Conservation (phyloP, 2,888 invertebrate genomes). For the Ametastegia equiseti region DNA sequence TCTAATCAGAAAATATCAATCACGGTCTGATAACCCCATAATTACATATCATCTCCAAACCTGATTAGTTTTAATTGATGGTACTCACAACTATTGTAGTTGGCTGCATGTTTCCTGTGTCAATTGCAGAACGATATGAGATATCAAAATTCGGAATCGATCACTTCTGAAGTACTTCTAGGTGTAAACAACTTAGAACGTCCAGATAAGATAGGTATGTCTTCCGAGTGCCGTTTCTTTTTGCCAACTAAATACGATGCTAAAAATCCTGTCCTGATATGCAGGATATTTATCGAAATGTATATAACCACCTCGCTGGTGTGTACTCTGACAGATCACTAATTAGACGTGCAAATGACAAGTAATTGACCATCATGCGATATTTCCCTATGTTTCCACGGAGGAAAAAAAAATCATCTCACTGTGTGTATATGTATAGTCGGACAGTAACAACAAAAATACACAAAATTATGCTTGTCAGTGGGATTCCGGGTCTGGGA, state of each 20-base stretch:
- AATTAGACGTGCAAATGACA: slow-evolving; percentile 31
- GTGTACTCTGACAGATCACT: neutral
- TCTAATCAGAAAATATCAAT: too few species aligned
- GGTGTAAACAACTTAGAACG: too few species aligned
- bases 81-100: neutral
- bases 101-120: neutral
- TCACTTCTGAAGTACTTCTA: too few species aligned
- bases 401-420: too few species aligned
- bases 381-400: neutral
- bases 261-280: neutral
- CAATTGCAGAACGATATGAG: too few species aligned
- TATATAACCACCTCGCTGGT: neutral
- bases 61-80: neutral
- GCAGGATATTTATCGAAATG: neutral
- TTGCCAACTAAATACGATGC: neutral
- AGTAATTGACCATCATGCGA: too few species aligned
- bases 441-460: neutral
- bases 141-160: too few species aligned
- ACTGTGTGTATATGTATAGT: too few species aligned
- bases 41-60: neutral
- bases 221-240: slow-evolving; percentile 6
- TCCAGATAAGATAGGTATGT: neutral
- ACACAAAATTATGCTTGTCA: neutral
- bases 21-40: too few species aligned
- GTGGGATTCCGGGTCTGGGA: neutral